Base-by-base conservation (phyloP, 1,140 invertebrate genomes). In the Drosophila malerkotliana region DNA sequence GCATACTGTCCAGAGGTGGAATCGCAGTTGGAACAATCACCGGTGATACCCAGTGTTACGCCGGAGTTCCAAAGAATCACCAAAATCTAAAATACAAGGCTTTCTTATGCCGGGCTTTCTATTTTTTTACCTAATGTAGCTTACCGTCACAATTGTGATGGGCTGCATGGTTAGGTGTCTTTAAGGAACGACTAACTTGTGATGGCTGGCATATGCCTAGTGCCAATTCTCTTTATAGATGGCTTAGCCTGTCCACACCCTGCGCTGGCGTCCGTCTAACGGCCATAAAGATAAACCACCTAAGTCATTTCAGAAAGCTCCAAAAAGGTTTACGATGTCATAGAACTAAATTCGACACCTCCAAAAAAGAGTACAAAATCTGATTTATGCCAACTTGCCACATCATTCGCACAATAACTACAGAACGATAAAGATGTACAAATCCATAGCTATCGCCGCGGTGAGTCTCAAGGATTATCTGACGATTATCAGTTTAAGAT, bases 151-250 rank as follows among this genome's bases (percentile, higher is more conserved):
- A 18, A 18, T 26, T 24, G 32, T 30, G n/a, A 57, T 15, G 37
- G 44, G 32, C 8, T 30, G 12, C 67, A 71, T 69, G 26, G 18
- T 26, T 51, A 44, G 41, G 67, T 48, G 48, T 69, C 26, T 47
- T 68, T 56, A 28, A 44, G 57, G 41, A 48, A 41, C 62, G 28
- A 56, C 10, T n/a, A 21, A 18, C 52, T 49, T 69, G 18, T 57
- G 64, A 71, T 26, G n/a, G 44, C 18, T 30, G 44, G 10, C n/a
- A 37, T 26, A 41, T 14, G 39, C 26, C 21, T 15, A 10, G 41
- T 69, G 64, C 32, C 63, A 71, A 71, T 69, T 68, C 51, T 48
- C 66, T 71, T 71, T 71, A 71, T 71, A 71, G 64, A 44, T 26
- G 67, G 5, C 52, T 69, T 39, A 57, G 63, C 51, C 59, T 4